Evolutionary conservation across 1,140 invertebrate genomes (phyloP), one percentile per base, ranked within the genome.

Genomic region (Philotrypesis tridentata): DNA sequence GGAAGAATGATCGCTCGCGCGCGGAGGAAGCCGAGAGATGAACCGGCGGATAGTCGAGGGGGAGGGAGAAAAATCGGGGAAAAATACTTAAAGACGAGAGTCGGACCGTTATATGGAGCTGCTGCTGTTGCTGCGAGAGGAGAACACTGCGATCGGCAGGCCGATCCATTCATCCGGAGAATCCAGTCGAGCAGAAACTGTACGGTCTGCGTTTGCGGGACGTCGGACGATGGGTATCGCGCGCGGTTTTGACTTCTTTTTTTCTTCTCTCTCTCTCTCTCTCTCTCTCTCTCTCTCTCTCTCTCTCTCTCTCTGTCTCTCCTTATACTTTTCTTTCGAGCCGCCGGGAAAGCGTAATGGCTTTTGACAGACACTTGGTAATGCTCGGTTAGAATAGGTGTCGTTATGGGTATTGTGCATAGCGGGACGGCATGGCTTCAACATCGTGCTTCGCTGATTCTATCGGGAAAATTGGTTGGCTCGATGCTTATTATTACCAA

Each of bases 101-200:
- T 11, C 25, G 27, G 43, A 73, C 71, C 71, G 71, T 73, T 73
- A 73, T 11, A 73, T 3, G 33, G 25, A 17, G 3, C 21, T n/a
- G 48, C 48, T 55, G 48, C 48, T 55, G 21, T 14, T 55, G 48
- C 33, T 37, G 33, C 33, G 33, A 9, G 4, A 9, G 2, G 33
- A 27, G 8, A 31, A 29, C 23, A 73, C 67, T 70, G 23, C 31
- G 71, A 73, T 73, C 71, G 27, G n/a, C n/a, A 60, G 25, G 12
- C 12, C 40, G 71, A 73, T 73, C 71, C 43, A 55, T 73, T 73
- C 71, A 73, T 25, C 71, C 71, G 25, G n/a, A 73, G 71, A 73
- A 17, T 21, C 43, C 71, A 60, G 23, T 60, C 71, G 27, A 60
- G 71, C 71, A 73, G 71, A 73, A 73, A 73, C 27, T 27, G 8